These are phyloP conservation scores for Rhingia rostrata DNA, from an alignment of 2,888 invertebrate species.

Conservation along the genomic window DNA sequence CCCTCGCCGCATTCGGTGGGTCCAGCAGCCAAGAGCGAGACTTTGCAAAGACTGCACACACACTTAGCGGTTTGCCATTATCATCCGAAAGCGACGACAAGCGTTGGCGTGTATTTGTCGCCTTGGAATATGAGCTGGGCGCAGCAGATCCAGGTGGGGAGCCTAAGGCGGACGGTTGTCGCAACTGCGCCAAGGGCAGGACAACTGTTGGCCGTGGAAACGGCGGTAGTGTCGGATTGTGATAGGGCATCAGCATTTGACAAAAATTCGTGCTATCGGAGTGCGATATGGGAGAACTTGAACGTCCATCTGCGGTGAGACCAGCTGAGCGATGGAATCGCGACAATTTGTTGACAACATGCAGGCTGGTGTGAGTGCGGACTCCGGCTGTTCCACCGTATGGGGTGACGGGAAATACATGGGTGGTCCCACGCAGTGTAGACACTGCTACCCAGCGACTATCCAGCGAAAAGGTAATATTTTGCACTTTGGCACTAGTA, in stretches of 20 bases:
- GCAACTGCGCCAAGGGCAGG: constrained; percentile 92
- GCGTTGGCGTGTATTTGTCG: constrained; percentile 84
- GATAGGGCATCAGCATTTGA: constrained; percentile 86
- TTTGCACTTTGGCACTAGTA: constrained; percentile 97
- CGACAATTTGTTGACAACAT: constrained; percentile 96
- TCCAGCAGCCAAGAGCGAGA: constrained; percentile 88
- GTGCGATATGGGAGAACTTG: constrained; percentile 87
- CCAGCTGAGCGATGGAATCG: constrained; percentile 98
- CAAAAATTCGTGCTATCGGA: constrained; percentile 82
- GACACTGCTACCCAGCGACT: constrained; percentile 98
- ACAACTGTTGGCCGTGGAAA: constrained; percentile 93
- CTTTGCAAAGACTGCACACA: constrained; percentile 91
- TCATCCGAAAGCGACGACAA: constrained; percentile 89
- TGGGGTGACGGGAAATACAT: constrained; percentile 97
- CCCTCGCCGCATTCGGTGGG: constrained; percentile 83
- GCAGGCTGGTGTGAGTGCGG: constrained; percentile 96
- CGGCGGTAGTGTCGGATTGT: constrained; percentile 95
- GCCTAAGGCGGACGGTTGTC: constrained; percentile 85
- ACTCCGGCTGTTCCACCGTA: constrained; percentile 96
- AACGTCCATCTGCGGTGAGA: constrained; percentile 88
- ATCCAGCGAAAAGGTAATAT: constrained; percentile 95
- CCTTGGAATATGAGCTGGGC: constrained; percentile 70
- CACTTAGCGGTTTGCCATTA: constrained; percentile 88
- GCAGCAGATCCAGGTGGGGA: constrained; percentile 79
- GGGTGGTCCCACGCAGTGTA: constrained; percentile 97